Conservation (phyloP, 2,113 vertebrate species). For the Prinia subflava region DNA sequence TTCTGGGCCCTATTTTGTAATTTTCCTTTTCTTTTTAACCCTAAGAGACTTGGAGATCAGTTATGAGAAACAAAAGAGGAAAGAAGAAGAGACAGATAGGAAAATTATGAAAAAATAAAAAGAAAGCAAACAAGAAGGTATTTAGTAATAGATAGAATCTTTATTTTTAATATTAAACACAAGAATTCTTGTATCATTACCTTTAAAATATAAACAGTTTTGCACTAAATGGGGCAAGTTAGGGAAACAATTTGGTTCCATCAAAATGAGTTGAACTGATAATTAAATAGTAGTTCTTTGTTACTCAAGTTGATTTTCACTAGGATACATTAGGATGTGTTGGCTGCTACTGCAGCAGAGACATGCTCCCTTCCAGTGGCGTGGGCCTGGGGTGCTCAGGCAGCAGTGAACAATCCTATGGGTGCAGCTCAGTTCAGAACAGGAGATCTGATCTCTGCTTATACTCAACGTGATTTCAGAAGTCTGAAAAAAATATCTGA, state of each 20-base stretch:
- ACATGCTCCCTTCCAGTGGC: neutral
- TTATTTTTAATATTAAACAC: neutral
- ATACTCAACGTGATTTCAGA: neutral
- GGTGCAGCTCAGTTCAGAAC: neutral
- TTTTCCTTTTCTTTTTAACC: neutral
- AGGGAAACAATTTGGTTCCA: neutral
- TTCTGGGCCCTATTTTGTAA: neutral
- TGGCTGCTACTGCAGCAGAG: neutral
- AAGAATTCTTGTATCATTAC: neutral
- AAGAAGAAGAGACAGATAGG: neutral
- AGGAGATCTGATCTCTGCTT: neutral
- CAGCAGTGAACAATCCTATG: accelerated
- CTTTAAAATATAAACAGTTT: neutral
- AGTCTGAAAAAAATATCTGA: neutral
- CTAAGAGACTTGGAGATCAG: neutral
- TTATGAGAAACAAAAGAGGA: neutral
- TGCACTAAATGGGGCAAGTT: neutral
- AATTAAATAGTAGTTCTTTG: neutral
- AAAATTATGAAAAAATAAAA: neutral
- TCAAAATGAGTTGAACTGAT: neutral
- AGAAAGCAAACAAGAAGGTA: neutral
- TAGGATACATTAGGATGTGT: neutral
- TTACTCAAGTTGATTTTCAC: neutral
- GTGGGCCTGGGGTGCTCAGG: neutral
- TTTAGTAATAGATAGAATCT: neutral